Conservation (phyloP, 2,888 invertebrate genomes). For the Brenthis daphne region DNA sequence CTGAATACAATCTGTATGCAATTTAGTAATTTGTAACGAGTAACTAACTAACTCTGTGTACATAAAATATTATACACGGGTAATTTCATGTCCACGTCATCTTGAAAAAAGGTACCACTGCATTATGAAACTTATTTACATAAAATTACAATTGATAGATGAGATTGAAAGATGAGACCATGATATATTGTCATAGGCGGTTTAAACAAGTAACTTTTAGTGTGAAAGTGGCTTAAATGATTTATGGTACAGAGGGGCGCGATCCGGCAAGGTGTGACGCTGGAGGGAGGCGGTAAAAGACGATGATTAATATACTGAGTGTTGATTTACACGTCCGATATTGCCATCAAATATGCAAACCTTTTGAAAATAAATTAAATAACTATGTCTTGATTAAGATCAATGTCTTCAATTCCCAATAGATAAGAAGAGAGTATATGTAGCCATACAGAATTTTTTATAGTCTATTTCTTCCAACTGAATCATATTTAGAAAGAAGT, state of each 20-base stretch:
- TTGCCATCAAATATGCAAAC: background rate
- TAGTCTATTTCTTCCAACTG: too few relatives aligned
- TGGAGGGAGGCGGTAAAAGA: background rate
- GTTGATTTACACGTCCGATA: background rate
- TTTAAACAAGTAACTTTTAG: slow-evolving; percentile 7
- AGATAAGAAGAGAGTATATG: too few relatives aligned
- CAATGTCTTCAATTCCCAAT: too few relatives aligned
- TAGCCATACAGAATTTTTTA: too few relatives aligned
- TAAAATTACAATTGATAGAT: slow-evolving; percentile 5
- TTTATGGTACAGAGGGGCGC: slow-evolving; percentile 3
- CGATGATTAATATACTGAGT: slow-evolving; percentile 8
- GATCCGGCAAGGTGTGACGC: background rate
- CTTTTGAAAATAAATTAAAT: too few relatives aligned
- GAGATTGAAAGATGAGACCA: slow-evolving; percentile 4
- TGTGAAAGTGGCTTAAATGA: slow-evolving; percentile 6
- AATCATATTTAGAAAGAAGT: too few relatives aligned
- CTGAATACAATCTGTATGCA: too few relatives aligned
- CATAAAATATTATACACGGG: too few relatives aligned
- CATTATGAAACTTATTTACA: background rate
- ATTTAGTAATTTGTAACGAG: too few relatives aligned
- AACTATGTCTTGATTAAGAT: too few relatives aligned
- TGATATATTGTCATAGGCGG: background rate
- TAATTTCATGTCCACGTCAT: too few relatives aligned
- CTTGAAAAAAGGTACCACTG: background rate
- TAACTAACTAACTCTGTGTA: too few relatives aligned